Percentiles rank a stretch among this genome's conserved stretches.
These are phyloP conservation scores for Branchinecta sandiegonensis DNA, from an alignment of 2,888 invertebrate genomes.

Conservation along the genomic window DNA sequence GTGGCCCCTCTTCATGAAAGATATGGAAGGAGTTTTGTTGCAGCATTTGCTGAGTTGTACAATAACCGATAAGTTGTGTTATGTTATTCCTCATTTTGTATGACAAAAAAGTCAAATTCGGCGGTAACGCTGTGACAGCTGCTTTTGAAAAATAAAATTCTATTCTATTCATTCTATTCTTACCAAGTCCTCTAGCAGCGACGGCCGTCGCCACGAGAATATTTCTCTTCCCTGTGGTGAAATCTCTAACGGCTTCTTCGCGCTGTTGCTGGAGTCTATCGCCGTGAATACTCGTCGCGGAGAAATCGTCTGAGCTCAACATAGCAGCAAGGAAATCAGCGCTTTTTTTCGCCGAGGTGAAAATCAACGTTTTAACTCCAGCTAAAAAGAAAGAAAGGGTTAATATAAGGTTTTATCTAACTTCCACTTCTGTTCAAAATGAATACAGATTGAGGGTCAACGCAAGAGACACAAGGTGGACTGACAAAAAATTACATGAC, in stretches of 20 bases:
- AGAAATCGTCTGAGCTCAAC: slow-evolving; percentile 58
- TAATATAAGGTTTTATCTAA: neutral
- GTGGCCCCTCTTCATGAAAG: too few species aligned
- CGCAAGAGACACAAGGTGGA: too few species aligned
- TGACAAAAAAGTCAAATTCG: too few species aligned
- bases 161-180: too few species aligned
- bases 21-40: too few species aligned
- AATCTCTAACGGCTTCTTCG: slow-evolving; percentile 59
- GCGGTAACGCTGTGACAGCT: too few species aligned
- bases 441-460: neutral
- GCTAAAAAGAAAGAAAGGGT: slow-evolving; percentile 23
- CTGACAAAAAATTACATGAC: too few species aligned
- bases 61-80: too few species aligned
- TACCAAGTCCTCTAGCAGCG: slow-evolving; percentile 75
- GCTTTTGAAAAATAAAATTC: too few species aligned
- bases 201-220: slow-evolving; percentile 90
- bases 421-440: too few species aligned
- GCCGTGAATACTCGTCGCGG: slow-evolving; percentile 57
- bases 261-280: slow-evolving; percentile 55
- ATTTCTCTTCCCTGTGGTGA: slow-evolving; percentile 56
- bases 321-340: slow-evolving; percentile 78
- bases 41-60: too few species aligned
- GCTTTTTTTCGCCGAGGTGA: slow-evolving; percentile 75
- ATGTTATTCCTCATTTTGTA: too few species aligned
- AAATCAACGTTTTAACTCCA: slow-evolving; percentile 50